These are phyloP conservation scores for Cyphomyrus plagiostoma DNA, from an alignment of 2,113 vertebrate genomes.

Conservation along the genomic window DNA sequence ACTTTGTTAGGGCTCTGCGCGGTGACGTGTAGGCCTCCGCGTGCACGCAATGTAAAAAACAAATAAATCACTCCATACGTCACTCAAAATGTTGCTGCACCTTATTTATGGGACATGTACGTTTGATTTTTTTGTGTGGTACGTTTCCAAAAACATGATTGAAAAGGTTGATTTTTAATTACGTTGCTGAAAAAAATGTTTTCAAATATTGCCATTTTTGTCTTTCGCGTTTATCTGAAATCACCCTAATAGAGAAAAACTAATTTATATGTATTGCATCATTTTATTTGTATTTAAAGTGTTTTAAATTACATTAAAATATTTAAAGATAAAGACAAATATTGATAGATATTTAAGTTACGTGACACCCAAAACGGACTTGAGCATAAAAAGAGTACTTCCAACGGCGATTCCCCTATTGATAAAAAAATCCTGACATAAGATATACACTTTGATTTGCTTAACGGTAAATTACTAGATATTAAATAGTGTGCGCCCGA, in stretches of 20 bases:
- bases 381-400: background rate
- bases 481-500: background rate
- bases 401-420: background rate
- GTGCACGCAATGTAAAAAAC: background rate
- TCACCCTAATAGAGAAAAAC: background rate
- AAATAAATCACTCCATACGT: background rate
- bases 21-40: background rate
- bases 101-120: background rate
- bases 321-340: background rate
- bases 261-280: background rate
- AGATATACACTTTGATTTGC: background rate
- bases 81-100: background rate
- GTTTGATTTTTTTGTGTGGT: background rate
- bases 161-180: background rate
- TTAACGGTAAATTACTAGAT: background rate
- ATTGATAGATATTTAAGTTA: background rate
- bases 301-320: background rate
- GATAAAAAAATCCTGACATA: background rate
- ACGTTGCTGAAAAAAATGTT: background rate
- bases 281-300: background rate
- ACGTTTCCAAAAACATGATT: background rate
- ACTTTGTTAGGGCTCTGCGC: background rate
- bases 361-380: background rate
- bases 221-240: background rate
- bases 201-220: background rate